Percentiles rank a stretch among this genome's conserved stretches.
phyloP scores from a whole-genome alignment of 1,140 invertebrate species.

The Hylaeus anthracinus region DNA sequence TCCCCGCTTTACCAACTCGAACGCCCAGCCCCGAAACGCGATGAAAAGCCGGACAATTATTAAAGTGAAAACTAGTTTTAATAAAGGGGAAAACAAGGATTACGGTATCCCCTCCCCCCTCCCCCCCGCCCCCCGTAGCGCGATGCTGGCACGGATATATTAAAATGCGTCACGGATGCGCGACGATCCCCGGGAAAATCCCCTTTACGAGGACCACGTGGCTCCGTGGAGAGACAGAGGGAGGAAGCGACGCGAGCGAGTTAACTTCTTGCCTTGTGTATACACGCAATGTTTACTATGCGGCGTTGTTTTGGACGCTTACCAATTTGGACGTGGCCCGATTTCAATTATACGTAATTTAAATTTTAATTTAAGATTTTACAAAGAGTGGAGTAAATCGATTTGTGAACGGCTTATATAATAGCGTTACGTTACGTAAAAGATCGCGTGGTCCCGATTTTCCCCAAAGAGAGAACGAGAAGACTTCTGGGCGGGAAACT shows the following conservation, averaged over 20 bases:
- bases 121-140: too few relatives aligned
- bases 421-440: too few relatives aligned
- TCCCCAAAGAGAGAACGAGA: background rate
- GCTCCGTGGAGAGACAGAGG: background rate
- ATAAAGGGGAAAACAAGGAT: conserved; percentile 20
- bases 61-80: conserved; percentile 48
- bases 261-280: too few relatives aligned
- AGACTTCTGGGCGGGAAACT: background rate
- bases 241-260: background rate
- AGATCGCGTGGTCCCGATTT: conserved; percentile 7
- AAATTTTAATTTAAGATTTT: too few relatives aligned
- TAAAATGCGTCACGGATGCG: conserved; percentile 10
- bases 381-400: too few relatives aligned
- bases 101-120: background rate
- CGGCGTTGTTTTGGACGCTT: too few relatives aligned
- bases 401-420: too few relatives aligned
- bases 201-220: conserved; percentile 17
- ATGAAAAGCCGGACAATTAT: conserved; percentile 29
- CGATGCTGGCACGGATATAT: background rate
- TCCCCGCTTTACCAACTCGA: background rate
- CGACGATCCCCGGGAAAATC: conserved; percentile 8
- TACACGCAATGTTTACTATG: too few relatives aligned
- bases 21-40: background rate
- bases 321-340: too few relatives aligned
- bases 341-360: too few relatives aligned